A percentile compares a stretch with the other conserved stretches of the same genome.
Conservation (phyloP, 2,797 vertebrate species). For the Jordanella pulchra region DNA sequence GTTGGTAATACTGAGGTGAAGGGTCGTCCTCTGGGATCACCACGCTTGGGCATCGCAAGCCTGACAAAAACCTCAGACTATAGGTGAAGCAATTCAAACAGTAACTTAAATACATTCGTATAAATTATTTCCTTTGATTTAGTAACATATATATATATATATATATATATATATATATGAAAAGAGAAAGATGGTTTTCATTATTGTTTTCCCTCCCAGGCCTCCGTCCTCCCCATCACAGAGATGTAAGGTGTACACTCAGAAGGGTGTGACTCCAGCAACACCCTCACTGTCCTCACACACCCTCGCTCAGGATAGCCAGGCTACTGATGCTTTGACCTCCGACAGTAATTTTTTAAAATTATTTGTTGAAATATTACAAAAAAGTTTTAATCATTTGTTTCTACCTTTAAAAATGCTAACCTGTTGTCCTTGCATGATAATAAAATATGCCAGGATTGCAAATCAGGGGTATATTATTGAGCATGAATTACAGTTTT, state of each 20-base stretch:
- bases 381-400: background rate
- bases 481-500: constrained; percentile 1
- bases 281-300: constrained; percentile 81
- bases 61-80: constrained; percentile 95
- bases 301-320: constrained; percentile 79
- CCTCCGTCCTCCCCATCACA: constrained; percentile 93
- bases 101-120: background rate
- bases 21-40: constrained; percentile 90
- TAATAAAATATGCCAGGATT: background rate
- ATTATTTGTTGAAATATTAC: background rate
- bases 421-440: background rate
- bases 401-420: background rate
- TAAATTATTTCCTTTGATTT: background rate
- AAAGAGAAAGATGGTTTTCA: background rate
- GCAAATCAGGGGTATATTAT: background rate
- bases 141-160: background rate
- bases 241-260: constrained; percentile 93
- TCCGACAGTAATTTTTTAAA: constrained; percentile 72
- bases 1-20: constrained; percentile 86
- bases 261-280: constrained; percentile 91
- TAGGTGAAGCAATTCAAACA: constrained; percentile 58
- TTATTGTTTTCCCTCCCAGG: constrained; percentile 51
- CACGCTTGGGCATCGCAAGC: constrained; percentile 92
- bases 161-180: background rate
- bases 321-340: constrained; percentile 58